Evolutionary conservation across 2,797 vertebrate genomes (phyloP), one percentile per base, ranked within the genome.

Genomic region (Eospalax fontanierii): DNA sequence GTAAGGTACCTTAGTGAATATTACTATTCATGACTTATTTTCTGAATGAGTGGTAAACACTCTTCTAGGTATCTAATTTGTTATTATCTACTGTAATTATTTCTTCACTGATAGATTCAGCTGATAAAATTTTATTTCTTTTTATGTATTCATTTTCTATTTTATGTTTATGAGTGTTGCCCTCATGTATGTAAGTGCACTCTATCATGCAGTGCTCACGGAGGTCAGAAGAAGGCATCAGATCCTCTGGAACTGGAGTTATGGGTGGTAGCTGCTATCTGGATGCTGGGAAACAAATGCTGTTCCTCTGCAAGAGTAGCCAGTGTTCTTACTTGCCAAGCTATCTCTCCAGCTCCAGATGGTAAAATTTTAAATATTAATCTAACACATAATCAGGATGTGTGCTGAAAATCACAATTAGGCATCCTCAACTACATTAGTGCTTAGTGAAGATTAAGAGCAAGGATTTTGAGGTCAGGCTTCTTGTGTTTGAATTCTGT

Each of bases 1-100:
- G 5, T 92, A 18, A 84, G 75, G 26, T 80, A 82, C 15, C 73
- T 92, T 70, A 50, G 11, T 54, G 19, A 68, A 43, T 87, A 15
- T 84, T 93, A 70, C 16, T 75, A 63, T 92, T 95, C 61, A 54
- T 91, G 91, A 65, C 59, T 94, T 79, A 70, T 84, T 96, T 96
- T 94, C 65, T 92, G 79, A 86, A 33, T 93, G 22, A 85, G 35
- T 78, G n/a, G 40, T 43, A 76, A 92, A 95, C n/a, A 81, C n/a
- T 91, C 59, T 75, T 90, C n/a, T 71, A 57, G 14, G 22, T 73
- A 30, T 19, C n/a, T 59, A 40, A 83, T 43, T 65, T 46, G 18
- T 38, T 83, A n/a, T n/a, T n/a, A n/a, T n/a, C n/a, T n/a, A n/a
- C n/a, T n/a, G n/a, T n/a, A n/a, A n/a, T n/a, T n/a, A n/a, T n/a